These are phyloP conservation scores for Astyanax mexicanus DNA, from an alignment of 2,797 vertebrate species.

Conservation along the genomic window DNA sequence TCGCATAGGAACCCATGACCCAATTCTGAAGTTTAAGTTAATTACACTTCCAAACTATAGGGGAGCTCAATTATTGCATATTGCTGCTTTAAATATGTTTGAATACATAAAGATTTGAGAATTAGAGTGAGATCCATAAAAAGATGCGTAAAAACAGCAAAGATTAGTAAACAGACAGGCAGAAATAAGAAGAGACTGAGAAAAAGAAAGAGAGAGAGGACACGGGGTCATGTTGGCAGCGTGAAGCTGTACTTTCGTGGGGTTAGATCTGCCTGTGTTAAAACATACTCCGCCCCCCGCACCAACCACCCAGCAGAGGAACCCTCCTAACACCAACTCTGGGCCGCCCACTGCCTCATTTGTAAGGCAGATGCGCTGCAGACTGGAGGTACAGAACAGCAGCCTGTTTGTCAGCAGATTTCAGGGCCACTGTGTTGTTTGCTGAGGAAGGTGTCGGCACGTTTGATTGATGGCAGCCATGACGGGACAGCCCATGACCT, in stretches of 20 bases:
- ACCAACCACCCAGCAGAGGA: not conserved
- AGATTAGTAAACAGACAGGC: conserved; percentile 26
- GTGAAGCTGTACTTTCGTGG: conserved; percentile 58
- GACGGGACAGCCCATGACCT: conserved; percentile 64
- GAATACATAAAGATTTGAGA: conserved; percentile 8
- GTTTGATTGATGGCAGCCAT: conserved; percentile 76
- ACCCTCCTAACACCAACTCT: not conserved
- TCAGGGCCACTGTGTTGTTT: conserved; percentile 73
- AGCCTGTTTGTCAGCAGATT: conserved; percentile 78
- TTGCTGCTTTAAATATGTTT: too few relatives aligned
- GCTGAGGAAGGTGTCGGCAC: conserved; percentile 66
- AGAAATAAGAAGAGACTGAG: conserved; percentile 1
- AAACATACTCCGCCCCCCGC: conserved; percentile 52
- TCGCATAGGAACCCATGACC: too few relatives aligned
- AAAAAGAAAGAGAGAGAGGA: conserved; percentile 24
- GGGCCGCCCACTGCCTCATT: conserved; percentile 66
- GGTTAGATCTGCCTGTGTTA: conserved; percentile 47
- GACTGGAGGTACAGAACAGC: conserved; percentile 50
- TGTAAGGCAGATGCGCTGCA: conserved; percentile 75
- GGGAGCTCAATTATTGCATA: too few relatives aligned
- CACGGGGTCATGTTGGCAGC: conserved; percentile 65
- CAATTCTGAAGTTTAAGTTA: too few relatives aligned
- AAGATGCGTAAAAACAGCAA: too few relatives aligned
- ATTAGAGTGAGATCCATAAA: too few relatives aligned
- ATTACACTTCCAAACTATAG: too few relatives aligned